phyloP scores from a whole-genome alignment of 2,888 invertebrate genomes.

The Eilema griseolum region DNA sequence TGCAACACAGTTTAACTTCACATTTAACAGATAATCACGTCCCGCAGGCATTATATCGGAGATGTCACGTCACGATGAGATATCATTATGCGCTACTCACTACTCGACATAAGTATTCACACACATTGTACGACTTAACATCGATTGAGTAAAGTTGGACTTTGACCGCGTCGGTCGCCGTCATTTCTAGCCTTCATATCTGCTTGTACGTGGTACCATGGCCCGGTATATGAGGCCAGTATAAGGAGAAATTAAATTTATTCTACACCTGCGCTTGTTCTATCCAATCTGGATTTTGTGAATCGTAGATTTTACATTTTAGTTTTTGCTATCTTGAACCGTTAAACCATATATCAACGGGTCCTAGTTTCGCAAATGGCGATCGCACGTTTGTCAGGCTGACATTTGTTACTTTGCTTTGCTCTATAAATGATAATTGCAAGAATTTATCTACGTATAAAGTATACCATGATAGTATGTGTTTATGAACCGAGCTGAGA shows the following conservation, averaged over 20 bases:
- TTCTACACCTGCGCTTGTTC: background rate
- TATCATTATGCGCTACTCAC: background rate
- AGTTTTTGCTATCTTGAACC: background rate
- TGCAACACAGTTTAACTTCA: slow-evolving; percentile 32
- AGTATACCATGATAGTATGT: too few species aligned
- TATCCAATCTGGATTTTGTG: background rate
- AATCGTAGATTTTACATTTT: background rate
- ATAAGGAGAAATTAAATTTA: slow-evolving; percentile 41
- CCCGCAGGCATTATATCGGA: slow-evolving; percentile 40
- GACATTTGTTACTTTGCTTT: too few species aligned
- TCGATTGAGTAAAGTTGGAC: slow-evolving; percentile 46
- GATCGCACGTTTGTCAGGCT: too few species aligned
- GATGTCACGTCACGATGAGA: slow-evolving; percentile 47
- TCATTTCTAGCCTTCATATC: slow-evolving; percentile 5
- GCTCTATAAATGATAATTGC: too few species aligned
- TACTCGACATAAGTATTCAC: slow-evolving; percentile 3
- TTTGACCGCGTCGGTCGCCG: slow-evolving; percentile 33
- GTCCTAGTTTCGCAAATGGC: background rate
- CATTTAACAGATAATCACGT: slow-evolving; percentile 57
- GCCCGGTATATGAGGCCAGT: slow-evolving; percentile 42
- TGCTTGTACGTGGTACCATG: slow-evolving; percentile 23
- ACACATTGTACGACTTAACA: slow-evolving; percentile 20
- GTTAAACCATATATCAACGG: background rate
- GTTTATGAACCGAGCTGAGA: too few species aligned
- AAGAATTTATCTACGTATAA: too few species aligned